Conservation (phyloP, 2,888 invertebrate genomes). For the Mythimna pallens region DNA sequence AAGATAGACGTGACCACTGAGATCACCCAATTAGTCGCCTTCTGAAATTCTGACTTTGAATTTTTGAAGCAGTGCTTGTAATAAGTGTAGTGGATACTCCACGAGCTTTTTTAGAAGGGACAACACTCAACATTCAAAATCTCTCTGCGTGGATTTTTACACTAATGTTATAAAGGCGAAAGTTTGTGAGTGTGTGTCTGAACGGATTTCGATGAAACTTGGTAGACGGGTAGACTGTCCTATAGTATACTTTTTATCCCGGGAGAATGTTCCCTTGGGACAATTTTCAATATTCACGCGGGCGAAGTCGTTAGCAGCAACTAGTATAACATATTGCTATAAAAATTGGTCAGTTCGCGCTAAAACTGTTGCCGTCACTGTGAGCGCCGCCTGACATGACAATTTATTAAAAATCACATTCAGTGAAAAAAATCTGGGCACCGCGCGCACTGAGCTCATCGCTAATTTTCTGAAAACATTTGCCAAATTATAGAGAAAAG, state of each 20-base stretch:
- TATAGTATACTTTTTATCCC: too few species aligned
- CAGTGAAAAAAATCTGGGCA: conserved; percentile 7
- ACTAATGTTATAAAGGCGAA: too few species aligned
- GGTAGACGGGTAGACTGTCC: too few species aligned
- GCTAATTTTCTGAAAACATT: conserved; percentile 9
- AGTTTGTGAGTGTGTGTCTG: too few species aligned
- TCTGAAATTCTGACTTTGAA: too few species aligned
- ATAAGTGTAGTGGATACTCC: background rate
- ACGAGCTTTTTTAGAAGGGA: background rate
- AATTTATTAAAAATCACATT: conserved; percentile 19
- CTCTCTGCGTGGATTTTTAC: too few species aligned
- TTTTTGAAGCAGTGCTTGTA: conserved; percentile 2
- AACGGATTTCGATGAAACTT: too few species aligned
- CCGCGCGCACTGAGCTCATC: conserved; percentile 28
- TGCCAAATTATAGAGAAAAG: conserved; percentile 29
- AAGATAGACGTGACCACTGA: conserved; percentile 49
- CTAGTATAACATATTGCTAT: background rate
- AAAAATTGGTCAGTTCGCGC: background rate
- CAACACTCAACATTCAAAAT: background rate
- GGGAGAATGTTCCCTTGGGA: too few species aligned
- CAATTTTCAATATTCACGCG: too few species aligned
- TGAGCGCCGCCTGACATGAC: background rate
- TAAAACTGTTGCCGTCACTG: background rate
- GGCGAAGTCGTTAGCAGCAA: too few species aligned
- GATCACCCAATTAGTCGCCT: conserved; percentile 44